These are phyloP conservation scores for Protobothrops flavoviridis DNA, from an alignment of 2,113 vertebrate genomes.

Conservation along the genomic window DNA sequence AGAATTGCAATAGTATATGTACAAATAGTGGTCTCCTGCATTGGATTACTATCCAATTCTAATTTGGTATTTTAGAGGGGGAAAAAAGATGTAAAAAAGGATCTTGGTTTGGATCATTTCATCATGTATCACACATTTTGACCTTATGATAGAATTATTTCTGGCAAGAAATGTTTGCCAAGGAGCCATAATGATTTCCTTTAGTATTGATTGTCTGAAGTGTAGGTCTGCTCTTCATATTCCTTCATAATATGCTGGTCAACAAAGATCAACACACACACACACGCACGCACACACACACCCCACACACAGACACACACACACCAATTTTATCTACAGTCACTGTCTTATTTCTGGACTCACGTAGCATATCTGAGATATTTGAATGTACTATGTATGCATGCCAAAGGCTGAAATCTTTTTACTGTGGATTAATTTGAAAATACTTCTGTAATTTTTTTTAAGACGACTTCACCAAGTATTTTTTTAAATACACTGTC, in stretches of 20 bases:
- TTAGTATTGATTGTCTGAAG: not conserved
- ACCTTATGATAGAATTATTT: not conserved
- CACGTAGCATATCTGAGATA: not conserved
- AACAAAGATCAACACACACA: no score
- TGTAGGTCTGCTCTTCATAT: not conserved
- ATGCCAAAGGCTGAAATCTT: not conserved
- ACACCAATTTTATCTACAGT: no score
- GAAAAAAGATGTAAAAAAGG: not conserved
- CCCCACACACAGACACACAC: no score
- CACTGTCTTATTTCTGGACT: not conserved
- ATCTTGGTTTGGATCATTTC: not conserved
- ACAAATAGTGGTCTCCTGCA: not conserved
- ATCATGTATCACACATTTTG: not conserved
- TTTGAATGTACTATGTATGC: not conserved
- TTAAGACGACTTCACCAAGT: not conserved
- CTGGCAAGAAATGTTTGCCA: not conserved
- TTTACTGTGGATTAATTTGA: not conserved
- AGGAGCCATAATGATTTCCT: not conserved
- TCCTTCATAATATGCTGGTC: not conserved
- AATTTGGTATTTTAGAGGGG: not conserved
- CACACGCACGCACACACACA: no score
- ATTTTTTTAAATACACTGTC: not conserved
- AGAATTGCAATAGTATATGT: not conserved
- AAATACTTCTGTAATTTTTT: not conserved
- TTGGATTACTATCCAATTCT: not conserved